A percentile compares a stretch with the other conserved stretches of the same genome.
Conservation (phyloP, 1,140 invertebrate genomes). For the Drosophila saltans region DNA sequence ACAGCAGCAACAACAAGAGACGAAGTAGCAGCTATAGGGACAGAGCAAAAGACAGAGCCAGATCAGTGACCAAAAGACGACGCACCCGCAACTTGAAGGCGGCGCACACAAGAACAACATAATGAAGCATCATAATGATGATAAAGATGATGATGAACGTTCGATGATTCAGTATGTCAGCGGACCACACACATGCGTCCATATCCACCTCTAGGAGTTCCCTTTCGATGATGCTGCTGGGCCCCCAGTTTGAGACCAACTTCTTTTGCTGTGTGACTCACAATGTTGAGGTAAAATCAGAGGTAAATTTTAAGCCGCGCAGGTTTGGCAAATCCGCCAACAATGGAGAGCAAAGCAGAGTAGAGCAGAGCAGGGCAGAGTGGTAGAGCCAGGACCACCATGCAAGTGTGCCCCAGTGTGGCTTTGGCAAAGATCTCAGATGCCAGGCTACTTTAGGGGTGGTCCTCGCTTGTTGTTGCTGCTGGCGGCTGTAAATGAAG, state of each 20-base stretch:
- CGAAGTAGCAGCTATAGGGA: conserved; percentile 16
- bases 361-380: neutral
- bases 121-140: conserved; percentile 42
- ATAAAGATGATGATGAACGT: conserved; percentile 16
- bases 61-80: conserved; percentile 73
- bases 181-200: conserved; percentile 69
- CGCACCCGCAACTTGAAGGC: conserved; percentile 69
- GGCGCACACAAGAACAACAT: conserved; percentile 69
- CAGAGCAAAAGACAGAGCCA: conserved; percentile 29
- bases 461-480: conserved; percentile 52
- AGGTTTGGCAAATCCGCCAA: conserved; percentile 72
- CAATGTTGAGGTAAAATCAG: conserved; percentile 31
- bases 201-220: conserved; percentile 62
- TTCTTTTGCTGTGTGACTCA: conserved; percentile 47
- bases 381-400: conserved; percentile 40
- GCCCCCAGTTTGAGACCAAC: conserved; percentile 14
- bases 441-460: conserved; percentile 63
- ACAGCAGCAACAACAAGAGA: conserved; percentile 23
- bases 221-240: conserved; percentile 28
- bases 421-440: conserved; percentile 33
- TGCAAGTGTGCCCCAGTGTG: conserved; percentile 30
- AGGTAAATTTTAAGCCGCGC: conserved; percentile 36
- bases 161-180: conserved; percentile 75
- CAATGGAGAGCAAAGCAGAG: conserved; percentile 47
- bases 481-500: conserved; percentile 57